Conservation (phyloP, 2,113 vertebrate species). For the Rhinoderma darwinii region DNA sequence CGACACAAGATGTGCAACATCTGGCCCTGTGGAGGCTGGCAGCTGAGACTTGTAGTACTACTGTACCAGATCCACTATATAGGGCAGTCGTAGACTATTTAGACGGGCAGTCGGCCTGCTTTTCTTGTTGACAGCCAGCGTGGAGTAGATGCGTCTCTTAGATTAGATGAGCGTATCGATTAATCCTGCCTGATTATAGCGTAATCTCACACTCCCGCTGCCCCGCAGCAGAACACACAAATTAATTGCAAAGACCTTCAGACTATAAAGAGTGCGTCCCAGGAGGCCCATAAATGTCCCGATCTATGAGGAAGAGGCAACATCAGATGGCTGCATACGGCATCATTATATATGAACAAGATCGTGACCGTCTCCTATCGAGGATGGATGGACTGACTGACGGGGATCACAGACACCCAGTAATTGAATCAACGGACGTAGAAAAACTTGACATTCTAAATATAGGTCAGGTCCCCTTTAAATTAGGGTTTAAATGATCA, state of each 20-base stretch:
- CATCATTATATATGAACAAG: not conserved
- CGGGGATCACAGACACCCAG: not conserved
- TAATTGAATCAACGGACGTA: not conserved
- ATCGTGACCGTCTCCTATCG: not conserved
- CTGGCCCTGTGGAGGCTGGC: not conserved
- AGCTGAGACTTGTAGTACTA: conserved; percentile 3
- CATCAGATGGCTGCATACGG: not conserved
- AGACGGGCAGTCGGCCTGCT: not conserved
- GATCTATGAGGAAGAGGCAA: not conserved
- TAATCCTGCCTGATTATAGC: conserved; percentile 7
- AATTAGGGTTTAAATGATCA: too few relatives aligned
- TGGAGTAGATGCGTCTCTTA: not conserved
- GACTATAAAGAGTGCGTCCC: conserved; percentile 17
- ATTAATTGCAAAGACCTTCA: conserved; percentile 19
- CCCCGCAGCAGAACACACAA: conserved; percentile 12
- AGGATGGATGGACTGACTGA: too few relatives aligned
- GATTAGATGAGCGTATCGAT: conserved; percentile 35
- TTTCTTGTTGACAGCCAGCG: not conserved
- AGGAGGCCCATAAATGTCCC: conserved; percentile 16
- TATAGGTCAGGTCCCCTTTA: too few relatives aligned
- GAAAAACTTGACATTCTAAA: not conserved
- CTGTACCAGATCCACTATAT: not conserved
- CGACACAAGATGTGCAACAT: too few relatives aligned
- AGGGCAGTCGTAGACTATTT: too few relatives aligned
- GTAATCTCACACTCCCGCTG: not conserved